Evolutionary conservation across 2,113 vertebrate genomes (phyloP), one percentile per base, ranked within the genome.

Genomic region (Ceratotherium simum): DNA sequence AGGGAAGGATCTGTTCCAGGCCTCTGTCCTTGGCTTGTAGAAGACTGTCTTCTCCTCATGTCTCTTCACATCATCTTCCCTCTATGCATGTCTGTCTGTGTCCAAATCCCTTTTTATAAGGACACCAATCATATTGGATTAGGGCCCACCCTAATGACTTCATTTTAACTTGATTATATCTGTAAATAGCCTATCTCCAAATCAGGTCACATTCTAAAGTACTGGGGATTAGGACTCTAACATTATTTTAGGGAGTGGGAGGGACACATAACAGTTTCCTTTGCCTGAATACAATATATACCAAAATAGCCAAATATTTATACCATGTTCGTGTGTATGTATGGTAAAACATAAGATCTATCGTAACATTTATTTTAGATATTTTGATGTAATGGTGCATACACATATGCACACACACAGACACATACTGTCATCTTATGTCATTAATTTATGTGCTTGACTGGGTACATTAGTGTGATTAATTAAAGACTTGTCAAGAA

Each of bases 401-500:
- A 7, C 21, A 70, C 27, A 12, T 23, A 17, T 64, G 2, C 4
- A 17, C 3, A 36, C 12, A 54, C 8, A 75, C 4, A 51, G 2
- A 48, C 33, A 85, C 18, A 48, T 20, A 23, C 7, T 33, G 54
- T 51, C 48, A 51, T 13, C 13, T 60, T 29, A 21, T 20, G 10
- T 69, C 81, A 81, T n/a, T 82, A 81, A 80, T 6, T 90, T 82
- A 60, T 25, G 48, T 5, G 29, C 2, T 0, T 58, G 13, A 69
- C 3, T 56, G 7, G 60, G 27, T 54, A 54, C 21, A 51, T 31
- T 92, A 75, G 23, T 84, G 29, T 73, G 51, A 76, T 73, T 94
- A 80, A 80, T 39, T 8, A 73, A 95, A 95, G 62, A 76, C 48
- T 54, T 94, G 46, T 93, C 60, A 89, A 81, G 36, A 75, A 95